Evolutionary conservation across 2,797 vertebrate genomes (phyloP), one percentile per base, ranked within the genome.

Genomic region (Myotis planiceps): DNA sequence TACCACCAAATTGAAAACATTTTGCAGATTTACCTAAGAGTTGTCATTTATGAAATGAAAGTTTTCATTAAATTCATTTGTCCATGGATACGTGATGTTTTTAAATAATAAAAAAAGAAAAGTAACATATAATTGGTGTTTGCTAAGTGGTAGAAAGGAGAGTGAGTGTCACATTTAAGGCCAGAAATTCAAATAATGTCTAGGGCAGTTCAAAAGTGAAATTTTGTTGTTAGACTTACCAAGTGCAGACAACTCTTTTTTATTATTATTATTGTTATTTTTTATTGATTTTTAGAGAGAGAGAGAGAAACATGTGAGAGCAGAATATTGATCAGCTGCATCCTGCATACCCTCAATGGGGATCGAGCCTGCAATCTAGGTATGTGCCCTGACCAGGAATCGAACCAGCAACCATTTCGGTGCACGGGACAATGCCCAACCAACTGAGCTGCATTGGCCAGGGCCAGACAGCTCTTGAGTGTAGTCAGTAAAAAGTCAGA

Each of bases 21-120:
- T 75, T 95, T 88, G 65, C 12, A 63, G 32, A 51, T 80, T 93
- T 90, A 39, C 4, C 1, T 79, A 69, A 94, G 60, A 29, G n/a
- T 86, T 71, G 45, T 10, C 49, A 63, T 58, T 86, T 88, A 80
- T 75, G 53, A 88, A 94, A 21, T 84, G 39, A 74, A 92, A 82
- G 34, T 71, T 96, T 95, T 87, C 82, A 88, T 94, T 80, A 81
- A 75, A 69, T 89, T 90, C 65, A 58, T 71, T 96, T 93, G 68
- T 29, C 53, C 49, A 8, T 88, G 39, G 63, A 63, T 90, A 84
- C n/a, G 69, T 7, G n/a, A 23, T 51, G n/a, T 78, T 47, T 93
- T 72, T 51, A 76, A 80, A 42, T 94, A 8, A 58, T 45, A 42
- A 82, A 93, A 4, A 6, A 51, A 34, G 18, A 83, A 92, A 39